Base-by-base conservation (phyloP, 2,797 vertebrate genomes). In the Esox lucius region DNA sequence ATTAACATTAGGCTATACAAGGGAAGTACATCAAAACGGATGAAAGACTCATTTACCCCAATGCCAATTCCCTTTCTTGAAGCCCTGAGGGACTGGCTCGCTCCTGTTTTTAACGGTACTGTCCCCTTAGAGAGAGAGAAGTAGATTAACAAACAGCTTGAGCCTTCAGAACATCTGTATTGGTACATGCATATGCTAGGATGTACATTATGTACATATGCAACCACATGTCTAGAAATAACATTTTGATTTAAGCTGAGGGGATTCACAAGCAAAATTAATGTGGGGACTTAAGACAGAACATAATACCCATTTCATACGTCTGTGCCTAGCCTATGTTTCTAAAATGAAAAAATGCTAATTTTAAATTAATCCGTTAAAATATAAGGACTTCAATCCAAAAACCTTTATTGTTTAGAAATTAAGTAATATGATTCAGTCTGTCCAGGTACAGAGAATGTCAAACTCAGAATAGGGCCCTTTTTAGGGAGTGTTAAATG, bases 31-130 rank as follows among this genome's bases (percentile, higher is more conserved):
- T 12, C 56, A 87, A 85, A 86, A 92, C 90, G 84, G 87, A 92
- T 91, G 85, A 92, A 94, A 93, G 90, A 85, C 89, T 90, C 86
- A 91, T 93, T 95, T 95, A 95, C 94, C 94, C 93, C 94, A 95
- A 89, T 94, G 93, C 93, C 93, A 95, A 94, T 92, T 95, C 91
- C 93, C 92, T 94, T 94, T 95, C 93, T 89, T 95, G 94, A 95
- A 95, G 91, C 93, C 94, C 91, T 93, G 93, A 88, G 93, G 93
- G 90, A 87, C 94, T 86, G 91, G 93, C 90, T 95, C 94, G 80
- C 90, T 94, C 93, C 93, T 94, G 93, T 92, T 94, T 93, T 94
- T 94, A 94, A 95, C 87, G 86, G 93, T 91, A 94, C 91, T 92
- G 91, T 94, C 93, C 92, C 93, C 94, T 94, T 94, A 78, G 80